Evolutionary conservation across 1,140 invertebrate genomes (phyloP), one percentile per base, ranked within the genome.

Genomic region (Apis cerana): DNA sequence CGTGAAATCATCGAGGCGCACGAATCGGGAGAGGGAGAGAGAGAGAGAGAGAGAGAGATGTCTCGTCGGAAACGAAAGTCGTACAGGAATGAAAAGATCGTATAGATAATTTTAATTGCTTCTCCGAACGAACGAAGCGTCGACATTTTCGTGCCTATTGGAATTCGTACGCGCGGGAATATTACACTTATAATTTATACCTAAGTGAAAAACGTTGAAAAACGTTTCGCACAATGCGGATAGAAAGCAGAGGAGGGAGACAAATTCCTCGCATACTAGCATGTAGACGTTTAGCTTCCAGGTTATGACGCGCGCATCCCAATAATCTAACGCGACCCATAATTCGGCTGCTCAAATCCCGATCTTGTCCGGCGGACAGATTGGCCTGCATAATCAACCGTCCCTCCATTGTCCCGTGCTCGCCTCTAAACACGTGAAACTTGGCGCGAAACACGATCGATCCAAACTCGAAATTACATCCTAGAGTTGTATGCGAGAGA

Each of bases 321-420:
- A 27, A 27, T 79, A 70, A 62, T 52, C 56, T 21, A 62, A 61
- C 33, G 8, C 12, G n/a, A 15, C 21, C 50, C 21, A 27, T 67
- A 80, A 75, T 80, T 56, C 17, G 19, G 61, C 52, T 21, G 70
- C 52, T 65, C 43, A 12, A 80, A 75, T 65, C 61, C 33, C 33
- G 48, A 56, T 80, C 17, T 33, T 27, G 52, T 19, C 27, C 27
- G 21, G 17, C 52, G 54, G 13, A 65, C 23, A 48, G 52, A 75
- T 75, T 75, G 61, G 12, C 33, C 43, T n/a, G 79, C 61, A 75
- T 80, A 80, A 80, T 50, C 17, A 67, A 48, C 48, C 48, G 33
- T 62, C 50, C 13, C n/a, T 43, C 61, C 10, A n/a, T 81, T 68
- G 54, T 59, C 27, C 48, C 8, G 12, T 7, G n/a, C 67, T 71